These are phyloP conservation scores for Drosophila leonis DNA, from an alignment of 2,888 invertebrate genomes.

Conservation along the genomic window DNA sequence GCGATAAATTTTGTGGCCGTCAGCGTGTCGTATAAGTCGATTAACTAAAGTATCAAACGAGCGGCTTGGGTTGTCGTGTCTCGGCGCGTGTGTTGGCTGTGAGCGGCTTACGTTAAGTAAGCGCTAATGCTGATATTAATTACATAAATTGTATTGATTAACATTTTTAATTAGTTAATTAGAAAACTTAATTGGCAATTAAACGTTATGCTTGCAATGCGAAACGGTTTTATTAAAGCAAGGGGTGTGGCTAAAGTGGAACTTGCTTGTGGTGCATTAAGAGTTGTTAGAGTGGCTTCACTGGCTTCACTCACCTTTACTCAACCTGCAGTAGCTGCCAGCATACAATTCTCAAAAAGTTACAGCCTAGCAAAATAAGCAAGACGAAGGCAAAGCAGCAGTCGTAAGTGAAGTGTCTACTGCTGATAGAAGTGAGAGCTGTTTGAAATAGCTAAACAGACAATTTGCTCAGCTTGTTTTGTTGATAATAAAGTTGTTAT, in stretches of 20 bases:
- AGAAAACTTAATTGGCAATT: conserved; percentile 10
- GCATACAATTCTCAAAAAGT: too few species aligned
- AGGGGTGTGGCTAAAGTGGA: neutral
- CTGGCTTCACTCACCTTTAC: too few species aligned
- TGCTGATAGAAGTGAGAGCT: too few species aligned
- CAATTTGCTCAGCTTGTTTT: too few species aligned
- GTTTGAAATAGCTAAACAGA: too few species aligned
- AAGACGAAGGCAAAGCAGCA: too few species aligned
- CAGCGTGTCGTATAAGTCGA: conserved; percentile 45
- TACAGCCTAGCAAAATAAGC: too few species aligned
- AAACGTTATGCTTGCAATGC: neutral
- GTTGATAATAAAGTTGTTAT: too few species aligned
- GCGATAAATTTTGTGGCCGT: conserved; percentile 26
- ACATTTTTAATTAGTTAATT: conserved; percentile 52
- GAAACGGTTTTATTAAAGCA: neutral
- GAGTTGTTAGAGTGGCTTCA: neutral
- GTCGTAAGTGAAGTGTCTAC: too few species aligned
- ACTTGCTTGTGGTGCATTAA: neutral
- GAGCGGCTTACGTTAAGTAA: conserved; percentile 8
- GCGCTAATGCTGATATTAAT: conserved; percentile 44
- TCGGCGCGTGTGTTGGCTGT: conserved; percentile 5
- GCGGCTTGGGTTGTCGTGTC: neutral
- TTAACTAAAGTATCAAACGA: conserved; percentile 48
- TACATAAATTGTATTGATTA: conserved; percentile 57
- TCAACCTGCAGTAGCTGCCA: too few species aligned